Evolutionary conservation across 2,797 vertebrate species (phyloP).

Genomic region (Trachurus trachurus): DNA sequence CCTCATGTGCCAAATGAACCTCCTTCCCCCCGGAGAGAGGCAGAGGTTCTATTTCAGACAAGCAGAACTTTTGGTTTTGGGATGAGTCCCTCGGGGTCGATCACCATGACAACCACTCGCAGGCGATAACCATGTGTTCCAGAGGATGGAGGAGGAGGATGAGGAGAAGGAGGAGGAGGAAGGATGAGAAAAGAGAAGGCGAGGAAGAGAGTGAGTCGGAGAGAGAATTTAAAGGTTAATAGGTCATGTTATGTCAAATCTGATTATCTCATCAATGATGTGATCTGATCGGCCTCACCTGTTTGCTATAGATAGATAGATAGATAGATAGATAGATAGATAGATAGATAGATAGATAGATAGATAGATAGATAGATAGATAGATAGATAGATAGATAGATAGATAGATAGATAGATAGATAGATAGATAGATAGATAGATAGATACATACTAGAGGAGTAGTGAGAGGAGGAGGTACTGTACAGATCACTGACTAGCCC

Average conservation of each 20-base stretch:
- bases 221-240: slow-evolving; percentile 47
- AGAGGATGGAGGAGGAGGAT: slow-evolving; percentile 66
- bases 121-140: slow-evolving; percentile 79
- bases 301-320: slow-evolving; percentile 36
- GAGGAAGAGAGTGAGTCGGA: slow-evolving; percentile 20
- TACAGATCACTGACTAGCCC: slow-evolving; percentile 16
- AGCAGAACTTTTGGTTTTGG: slow-evolving; percentile 83
- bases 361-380: slow-evolving; percentile 30
- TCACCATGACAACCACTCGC: slow-evolving; percentile 86
- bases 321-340: slow-evolving; percentile 27
- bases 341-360: slow-evolving; percentile 35
- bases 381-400: slow-evolving; percentile 30
- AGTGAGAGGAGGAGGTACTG: background rate
- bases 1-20: slow-evolving; percentile 60
- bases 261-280: background rate
- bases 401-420: slow-evolving; percentile 23
- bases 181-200: slow-evolving; percentile 16
- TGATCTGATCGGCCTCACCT: slow-evolving; percentile 5
- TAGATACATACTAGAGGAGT: background rate
- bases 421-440: background rate
- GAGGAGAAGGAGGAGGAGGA: slow-evolving; percentile 20
- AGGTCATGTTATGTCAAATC: slow-evolving; percentile 40
- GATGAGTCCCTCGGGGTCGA: slow-evolving; percentile 82
- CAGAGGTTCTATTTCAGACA: slow-evolving; percentile 78
- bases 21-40: slow-evolving; percentile 53